These are phyloP conservation scores for Beaufortia kweichowensis DNA, from an alignment of 2,113 vertebrate genomes.

Conservation along the genomic window DNA sequence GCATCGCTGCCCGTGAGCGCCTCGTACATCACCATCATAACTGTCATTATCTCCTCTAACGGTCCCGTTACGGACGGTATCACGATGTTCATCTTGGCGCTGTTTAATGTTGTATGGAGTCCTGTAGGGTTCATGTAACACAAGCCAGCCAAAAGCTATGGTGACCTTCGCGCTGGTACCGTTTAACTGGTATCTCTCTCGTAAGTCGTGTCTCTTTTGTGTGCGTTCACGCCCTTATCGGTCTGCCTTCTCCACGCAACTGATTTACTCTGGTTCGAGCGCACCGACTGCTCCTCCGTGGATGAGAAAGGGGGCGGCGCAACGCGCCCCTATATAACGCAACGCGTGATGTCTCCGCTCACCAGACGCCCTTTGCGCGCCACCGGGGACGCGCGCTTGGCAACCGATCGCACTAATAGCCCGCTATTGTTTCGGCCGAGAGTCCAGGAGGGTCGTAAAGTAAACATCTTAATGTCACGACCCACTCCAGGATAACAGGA, in stretches of 20 bases:
- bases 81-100: slow-evolving; percentile 69
- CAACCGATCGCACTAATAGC: not conserved
- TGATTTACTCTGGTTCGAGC: slow-evolving; percentile 66
- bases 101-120: not conserved
- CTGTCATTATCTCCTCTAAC: slow-evolving; percentile 51
- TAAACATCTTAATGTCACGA: not conserved
- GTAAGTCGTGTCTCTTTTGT: slow-evolving; percentile 64
- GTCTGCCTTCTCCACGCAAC: slow-evolving; percentile 58
- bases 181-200: slow-evolving; percentile 58
- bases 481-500: not conserved
- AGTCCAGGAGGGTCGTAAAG: not conserved
- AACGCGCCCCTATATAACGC: slow-evolving; percentile 67
- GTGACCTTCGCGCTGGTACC: slow-evolving; percentile 54
- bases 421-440: not conserved
- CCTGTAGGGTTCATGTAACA: not conserved
- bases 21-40: slow-evolving; percentile 58
- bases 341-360: slow-evolving; percentile 72
- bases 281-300: slow-evolving; percentile 51
- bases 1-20: slow-evolving; percentile 70
- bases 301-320: slow-evolving; percentile 66
- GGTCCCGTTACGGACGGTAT: slow-evolving; percentile 63
- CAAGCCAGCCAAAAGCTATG: not conserved
- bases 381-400: slow-evolving; percentile 42
- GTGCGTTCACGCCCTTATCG: slow-evolving; percentile 71
- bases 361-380: slow-evolving; percentile 46